Conservation (phyloP, 2,888 invertebrate genomes). For the Nudaria mundana region DNA sequence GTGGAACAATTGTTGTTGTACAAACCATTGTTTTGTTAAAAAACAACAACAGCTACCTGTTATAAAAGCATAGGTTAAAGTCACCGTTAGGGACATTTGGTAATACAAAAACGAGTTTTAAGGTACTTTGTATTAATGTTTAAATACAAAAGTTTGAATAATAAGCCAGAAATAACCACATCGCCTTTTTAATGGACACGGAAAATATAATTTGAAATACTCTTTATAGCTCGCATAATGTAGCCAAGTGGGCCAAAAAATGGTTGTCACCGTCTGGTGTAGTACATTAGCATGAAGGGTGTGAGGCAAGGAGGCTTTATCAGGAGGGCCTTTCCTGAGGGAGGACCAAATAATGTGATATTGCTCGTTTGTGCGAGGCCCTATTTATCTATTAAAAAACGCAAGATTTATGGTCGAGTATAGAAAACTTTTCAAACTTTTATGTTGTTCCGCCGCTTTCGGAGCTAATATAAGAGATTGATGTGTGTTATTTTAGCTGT, state of each 20-base stretch:
- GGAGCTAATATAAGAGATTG: conserved; percentile 73
- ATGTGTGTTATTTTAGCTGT: conserved; percentile 65
- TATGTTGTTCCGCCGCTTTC: conserved; percentile 69
- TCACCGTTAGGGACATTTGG: conserved; percentile 24
- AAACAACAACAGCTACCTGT: conserved; percentile 62
- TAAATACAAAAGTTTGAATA: conserved; percentile 52
- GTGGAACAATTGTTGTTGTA: conserved; percentile 64
- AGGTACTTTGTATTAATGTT: conserved; percentile 29
- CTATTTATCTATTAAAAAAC: conserved; percentile 82
- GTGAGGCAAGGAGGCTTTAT: conserved; percentile 78
- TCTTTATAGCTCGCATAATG: conserved; percentile 77
- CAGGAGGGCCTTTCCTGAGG: conserved; percentile 80
- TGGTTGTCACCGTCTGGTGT: conserved; percentile 80
- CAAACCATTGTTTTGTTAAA: conserved; percentile 49
- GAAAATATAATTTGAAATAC: conserved; percentile 80
- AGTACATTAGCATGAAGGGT: conserved; percentile 80
- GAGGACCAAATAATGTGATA: conserved; percentile 80
- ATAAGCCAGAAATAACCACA: conserved; percentile 58
- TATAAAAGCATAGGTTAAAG: conserved; percentile 32
- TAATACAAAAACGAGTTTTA: conserved; percentile 31
- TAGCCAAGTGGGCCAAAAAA: conserved; percentile 81
- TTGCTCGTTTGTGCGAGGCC: conserved; percentile 80
- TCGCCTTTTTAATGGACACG: conserved; percentile 77
- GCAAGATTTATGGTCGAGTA: conserved; percentile 71
- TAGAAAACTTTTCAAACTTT: conserved; percentile 76